Conservation (phyloP, 2,113 vertebrate species). For the Bombycilla garrulus region DNA sequence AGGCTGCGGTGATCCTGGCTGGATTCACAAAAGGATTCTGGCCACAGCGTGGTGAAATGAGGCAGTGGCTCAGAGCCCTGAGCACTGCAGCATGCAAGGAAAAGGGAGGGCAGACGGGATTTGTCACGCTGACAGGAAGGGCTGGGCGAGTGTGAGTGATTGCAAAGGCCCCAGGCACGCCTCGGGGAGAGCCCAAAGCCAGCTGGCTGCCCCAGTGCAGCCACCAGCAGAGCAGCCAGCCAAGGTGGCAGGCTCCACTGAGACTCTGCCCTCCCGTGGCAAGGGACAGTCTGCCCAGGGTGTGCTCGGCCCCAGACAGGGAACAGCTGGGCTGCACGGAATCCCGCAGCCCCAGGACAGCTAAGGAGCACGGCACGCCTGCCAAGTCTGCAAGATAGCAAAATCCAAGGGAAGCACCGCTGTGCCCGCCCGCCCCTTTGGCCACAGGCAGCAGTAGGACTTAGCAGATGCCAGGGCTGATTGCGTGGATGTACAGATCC, state of each 20-base stretch:
- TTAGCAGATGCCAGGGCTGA: neutral
- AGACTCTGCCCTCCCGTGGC: neutral
- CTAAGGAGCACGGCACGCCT: neutral
- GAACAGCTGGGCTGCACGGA: accelerated
- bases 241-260: neutral
- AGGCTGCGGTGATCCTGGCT: neutral
- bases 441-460: neutral
- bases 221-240: neutral
- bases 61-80: neutral
- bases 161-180: neutral
- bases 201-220: neutral
- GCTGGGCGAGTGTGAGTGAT: neutral
- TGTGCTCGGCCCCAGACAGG: neutral
- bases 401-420: neutral
- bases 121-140: neutral
- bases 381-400: neutral
- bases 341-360: neutral
- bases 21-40: neutral
- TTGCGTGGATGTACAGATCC: neutral
- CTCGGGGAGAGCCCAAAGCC: neutral
- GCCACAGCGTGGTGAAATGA: neutral
- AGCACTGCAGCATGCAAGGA: neutral
- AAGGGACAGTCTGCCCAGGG: neutral
- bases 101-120: neutral
- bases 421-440: neutral